Base-by-base conservation (phyloP, 2,113 vertebrate genomes). In the Siniperca knerii region DNA sequence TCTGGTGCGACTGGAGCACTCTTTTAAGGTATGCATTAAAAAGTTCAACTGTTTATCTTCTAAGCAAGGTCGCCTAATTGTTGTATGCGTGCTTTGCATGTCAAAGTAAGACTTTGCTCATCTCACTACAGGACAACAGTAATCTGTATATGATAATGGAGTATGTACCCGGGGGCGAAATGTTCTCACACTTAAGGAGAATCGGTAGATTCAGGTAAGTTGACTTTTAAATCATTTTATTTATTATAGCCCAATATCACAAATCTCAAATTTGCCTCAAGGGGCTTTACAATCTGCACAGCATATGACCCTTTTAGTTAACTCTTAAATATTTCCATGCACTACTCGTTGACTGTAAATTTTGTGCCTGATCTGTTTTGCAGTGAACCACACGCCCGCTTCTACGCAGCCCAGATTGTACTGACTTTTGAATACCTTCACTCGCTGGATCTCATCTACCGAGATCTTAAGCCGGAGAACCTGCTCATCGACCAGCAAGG, bases 61-160 rank as follows among this genome's bases (percentile, higher is more conserved):
- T 21, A 2, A 29, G 20, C 37, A 37, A 50, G 61, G 40, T 42
- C 2, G 13, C n/a, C 11, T 35, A 1, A 3, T 75, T 71, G 87
- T 20, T 46, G 2, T 10, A 2, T 40, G 5, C 50, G 6, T 48
- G 35, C 69, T 61, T 80, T 71, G 37, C 46, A 21, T 48, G 8
- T 67, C 11, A 54, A 8, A 54, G 9, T 86, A 37, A 85, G 11
- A 72, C 23, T 40, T 76, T 35, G 15, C 52, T 76, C 10, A 2
- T 89, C 29, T 87, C 81, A 61, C 80, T 46, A 8, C 90, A 97
- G 97, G 97, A 98, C 91, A 96, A 97, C 94, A 96, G 96, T 66
- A 98, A 98, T 93, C 95, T 98, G 66, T 98, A 98, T 91, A 98
- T 98, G 97, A 94, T 98, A 90, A 98, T 98, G 97, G 97, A 98